Evolutionary conservation across 2,888 invertebrate genomes (phyloP), one percentile per base, ranked within the genome.

Genomic region (Patella caerulea): DNA sequence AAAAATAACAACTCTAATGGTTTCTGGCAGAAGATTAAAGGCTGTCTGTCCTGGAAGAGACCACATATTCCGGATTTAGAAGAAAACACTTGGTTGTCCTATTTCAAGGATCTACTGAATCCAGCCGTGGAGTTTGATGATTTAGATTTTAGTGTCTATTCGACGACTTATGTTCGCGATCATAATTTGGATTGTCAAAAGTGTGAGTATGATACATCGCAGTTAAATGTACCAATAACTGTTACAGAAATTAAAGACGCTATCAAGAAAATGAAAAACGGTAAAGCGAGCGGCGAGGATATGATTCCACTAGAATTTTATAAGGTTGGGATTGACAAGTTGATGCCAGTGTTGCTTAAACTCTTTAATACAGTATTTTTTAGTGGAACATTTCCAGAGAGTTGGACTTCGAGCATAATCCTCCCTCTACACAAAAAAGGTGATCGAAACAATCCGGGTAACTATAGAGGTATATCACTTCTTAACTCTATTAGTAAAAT

Each of bases 381-480:
- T 65, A 65, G 19, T 11, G 19, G 24, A n/a, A n/a, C n/a, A 19
- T 65, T 65, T 24, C 65, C 65, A 65, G 65, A 65, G 9, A 19
- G 19, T 9, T 65, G 65, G 65, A 65, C 65, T 65, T 19, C 65
- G 7, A 65, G 65, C 24, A 65, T 65, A 11, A 65, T 65, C n/a
- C n/a, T 65, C 11, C 65, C 65, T 19, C 65, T 65, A 11, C 24
- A 65, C n/a, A 65, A 65, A 65, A 19, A n/a, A 19, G 65, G 65
- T 12, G 65, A 65, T n/a, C 65, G 19, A 9, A 65, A 24, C 14
- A 19, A 19, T 19, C 7, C 65, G n/a, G 3, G 65, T 65, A 65
- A 65, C 65, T 65, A 65, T 24, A 65, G 65, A n/a, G 65, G 65
- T 24, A 65, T 65, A 65, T 65, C 65, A 17, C 65, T 65, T 19